Conservation (phyloP, 2,797 vertebrate species). For the Xiphorhynchus erythropygius region DNA sequence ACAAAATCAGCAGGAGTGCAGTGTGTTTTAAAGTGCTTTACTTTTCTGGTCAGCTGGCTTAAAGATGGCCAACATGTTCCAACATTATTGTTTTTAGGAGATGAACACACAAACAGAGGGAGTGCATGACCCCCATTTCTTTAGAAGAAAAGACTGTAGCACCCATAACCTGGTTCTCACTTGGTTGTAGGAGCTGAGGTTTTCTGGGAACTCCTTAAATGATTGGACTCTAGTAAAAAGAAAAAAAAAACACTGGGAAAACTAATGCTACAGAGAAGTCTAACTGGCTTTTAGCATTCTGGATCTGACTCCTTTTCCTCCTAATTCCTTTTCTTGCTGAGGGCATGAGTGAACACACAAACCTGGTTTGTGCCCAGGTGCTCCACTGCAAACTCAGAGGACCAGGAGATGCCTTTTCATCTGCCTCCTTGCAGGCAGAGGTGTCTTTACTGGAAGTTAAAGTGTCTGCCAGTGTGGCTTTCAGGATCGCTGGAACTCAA, state of each 20-base stretch:
- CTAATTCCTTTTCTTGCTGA: neutral
- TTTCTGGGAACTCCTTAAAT: neutral
- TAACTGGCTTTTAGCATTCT: neutral
- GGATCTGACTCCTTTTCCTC: neutral
- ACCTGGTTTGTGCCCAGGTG: neutral
- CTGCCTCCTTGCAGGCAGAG: neutral
- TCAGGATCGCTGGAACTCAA: constrained; percentile 31
- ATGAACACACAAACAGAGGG: neutral
- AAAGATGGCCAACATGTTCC: neutral
- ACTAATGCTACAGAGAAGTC: neutral
- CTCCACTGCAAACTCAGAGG: neutral
- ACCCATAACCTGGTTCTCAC: neutral
- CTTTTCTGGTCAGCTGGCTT: neutral
- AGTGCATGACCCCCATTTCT: neutral
- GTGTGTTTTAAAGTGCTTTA: neutral
- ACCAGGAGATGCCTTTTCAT: neutral
- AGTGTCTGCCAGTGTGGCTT: constrained; percentile 11
- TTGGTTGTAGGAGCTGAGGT: neutral
- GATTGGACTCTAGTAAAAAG: neutral
- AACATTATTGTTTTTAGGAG: neutral
- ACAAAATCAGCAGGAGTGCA: neutral
- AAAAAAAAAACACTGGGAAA: neutral
- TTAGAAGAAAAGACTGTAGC: neutral
- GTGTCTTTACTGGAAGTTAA: neutral
- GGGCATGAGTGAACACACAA: neutral